A percentile compares a stretch with the other conserved stretches of the same genome.
Conservation (phyloP, 35 echinoderm and acorn worm genomes). For the Strongylocentrotus purpuratus region DNA sequence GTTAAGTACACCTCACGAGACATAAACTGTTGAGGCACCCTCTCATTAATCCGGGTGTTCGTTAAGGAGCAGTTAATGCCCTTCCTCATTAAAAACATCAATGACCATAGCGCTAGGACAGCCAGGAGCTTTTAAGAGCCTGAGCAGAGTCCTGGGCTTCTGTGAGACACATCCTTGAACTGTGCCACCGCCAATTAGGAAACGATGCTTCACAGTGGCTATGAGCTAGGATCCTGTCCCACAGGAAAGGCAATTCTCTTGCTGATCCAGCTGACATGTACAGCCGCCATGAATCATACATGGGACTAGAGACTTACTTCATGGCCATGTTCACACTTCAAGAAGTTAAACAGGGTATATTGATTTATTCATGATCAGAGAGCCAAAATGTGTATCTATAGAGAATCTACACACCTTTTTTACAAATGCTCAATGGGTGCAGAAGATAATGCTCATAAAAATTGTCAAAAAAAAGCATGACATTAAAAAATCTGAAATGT, state of each 20-base stretch:
- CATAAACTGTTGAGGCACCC: background rate
- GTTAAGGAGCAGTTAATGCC: background rate
- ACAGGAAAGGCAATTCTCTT: constrained; percentile 35
- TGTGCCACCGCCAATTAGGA: background rate
- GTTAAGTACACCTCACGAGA: background rate
- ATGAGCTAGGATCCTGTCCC: background rate
- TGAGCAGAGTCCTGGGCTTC: background rate
- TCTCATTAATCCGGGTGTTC: background rate
- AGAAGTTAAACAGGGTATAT: background rate
- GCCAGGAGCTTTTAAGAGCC: background rate
- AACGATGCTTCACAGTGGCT: constrained; percentile 9
- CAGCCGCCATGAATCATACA: constrained; percentile 26
- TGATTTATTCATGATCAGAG: too few relatives aligned
- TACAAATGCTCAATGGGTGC: background rate
- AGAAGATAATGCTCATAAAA: background rate
- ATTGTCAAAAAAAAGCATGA: background rate
- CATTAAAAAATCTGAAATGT: background rate
- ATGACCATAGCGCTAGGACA: background rate
- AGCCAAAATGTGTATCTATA: background rate
- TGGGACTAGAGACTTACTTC: background rate
- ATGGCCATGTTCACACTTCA: background rate
- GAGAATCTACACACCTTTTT: too few relatives aligned
- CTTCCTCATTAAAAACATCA: background rate
- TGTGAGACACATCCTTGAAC: constrained; percentile 8
- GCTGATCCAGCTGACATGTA: constrained; percentile 31